phyloP scores from a whole-genome alignment of 2,113 vertebrate species.

The Haemorhous mexicanus region DNA sequence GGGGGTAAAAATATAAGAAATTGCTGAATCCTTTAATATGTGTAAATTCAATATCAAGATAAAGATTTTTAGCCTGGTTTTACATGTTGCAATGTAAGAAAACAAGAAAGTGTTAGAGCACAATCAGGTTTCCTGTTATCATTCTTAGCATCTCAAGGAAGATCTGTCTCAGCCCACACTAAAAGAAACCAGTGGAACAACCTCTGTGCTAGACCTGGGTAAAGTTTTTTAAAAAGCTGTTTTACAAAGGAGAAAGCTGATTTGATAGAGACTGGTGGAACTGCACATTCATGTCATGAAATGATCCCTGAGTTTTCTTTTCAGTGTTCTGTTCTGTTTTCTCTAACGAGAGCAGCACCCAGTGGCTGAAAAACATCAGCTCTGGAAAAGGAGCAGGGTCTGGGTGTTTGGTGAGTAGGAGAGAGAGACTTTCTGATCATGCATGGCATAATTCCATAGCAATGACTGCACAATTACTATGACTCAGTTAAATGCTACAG shows the following conservation, averaged over 20 bases:
- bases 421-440: neutral
- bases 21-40: neutral
- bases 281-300: neutral
- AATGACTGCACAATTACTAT: neutral
- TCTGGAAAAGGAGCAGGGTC: neutral
- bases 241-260: neutral
- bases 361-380: neutral
- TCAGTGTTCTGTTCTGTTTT: neutral
- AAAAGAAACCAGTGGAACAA: neutral
- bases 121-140: neutral
- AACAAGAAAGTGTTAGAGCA: neutral
- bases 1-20: neutral
- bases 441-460: neutral
- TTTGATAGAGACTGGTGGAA: neutral
- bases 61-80: neutral
- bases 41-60: neutral
- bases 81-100: neutral
- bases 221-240: neutral
- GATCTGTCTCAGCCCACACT: neutral
- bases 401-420: neutral
- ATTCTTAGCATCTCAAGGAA: neutral
- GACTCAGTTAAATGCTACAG: neutral
- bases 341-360: slow-evolving; percentile 58
- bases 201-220: neutral
- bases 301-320: neutral